Base-by-base conservation (phyloP, 1,140 invertebrate species). In the Mamestra configurata region DNA sequence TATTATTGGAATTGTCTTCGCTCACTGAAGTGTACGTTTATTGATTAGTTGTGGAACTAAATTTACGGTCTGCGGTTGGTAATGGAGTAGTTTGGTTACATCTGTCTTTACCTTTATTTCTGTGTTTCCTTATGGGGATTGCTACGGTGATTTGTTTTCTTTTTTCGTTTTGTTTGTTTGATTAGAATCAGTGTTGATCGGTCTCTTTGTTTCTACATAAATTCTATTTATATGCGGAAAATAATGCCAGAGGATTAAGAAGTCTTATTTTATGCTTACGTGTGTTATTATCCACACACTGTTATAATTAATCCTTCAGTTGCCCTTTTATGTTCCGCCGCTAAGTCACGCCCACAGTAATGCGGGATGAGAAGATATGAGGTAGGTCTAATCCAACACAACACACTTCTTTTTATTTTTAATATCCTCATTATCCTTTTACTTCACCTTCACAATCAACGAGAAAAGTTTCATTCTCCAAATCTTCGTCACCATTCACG, bases 1-100 rank as follows among this genome's bases (percentile, higher is more conserved):
- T 75, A 57, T 70, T 70, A 70, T 70, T 46, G 66, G 24, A 57
- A 73, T 57, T n/a, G 18, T 73, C 46, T 31, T 35, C 51, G 11
- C 22, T 55, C 35, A 22, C 37, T 49, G 20, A 20, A 49, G 27
- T 70, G 37, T 70, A 22, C 10, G 31, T 40, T 20, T 66, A 66
- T 66, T 70, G 40, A 70, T 70, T 70, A 46, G 4, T 46, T 24
- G 37, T 27, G 40, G 20, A 70, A 49, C 40, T 46, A 40, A 70
- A 66, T 66, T 66, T 66, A 66, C 18, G 8, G 61, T 66, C 61
- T 66, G 61, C 10, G 61, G 61, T 20, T 0, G 10, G 35, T 66
- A 66, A 66, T 66, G 35, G 61, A 66, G 61, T 66, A 40, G 35
- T 40, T 66, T 7, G 61, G 40, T 66, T n/a, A 66, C 8, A 20